Conservation (phyloP, 2,113 vertebrate genomes). For the Cygnus atratus region DNA sequence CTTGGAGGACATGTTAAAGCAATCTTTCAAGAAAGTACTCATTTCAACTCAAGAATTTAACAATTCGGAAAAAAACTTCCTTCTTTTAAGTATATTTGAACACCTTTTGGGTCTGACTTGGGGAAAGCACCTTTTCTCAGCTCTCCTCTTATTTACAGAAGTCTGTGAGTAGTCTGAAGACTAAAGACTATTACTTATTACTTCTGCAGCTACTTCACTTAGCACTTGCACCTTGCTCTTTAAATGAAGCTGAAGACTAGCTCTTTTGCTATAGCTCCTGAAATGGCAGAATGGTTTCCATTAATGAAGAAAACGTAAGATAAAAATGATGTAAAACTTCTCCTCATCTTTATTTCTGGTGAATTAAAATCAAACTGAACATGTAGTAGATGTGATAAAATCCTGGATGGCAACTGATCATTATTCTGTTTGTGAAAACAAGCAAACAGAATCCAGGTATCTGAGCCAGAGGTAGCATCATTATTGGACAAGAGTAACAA, state of each 20-base stretch:
- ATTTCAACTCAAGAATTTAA: neutral
- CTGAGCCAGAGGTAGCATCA: neutral
- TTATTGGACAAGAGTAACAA: neutral
- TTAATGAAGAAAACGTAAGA: neutral
- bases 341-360: neutral
- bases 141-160: neutral
- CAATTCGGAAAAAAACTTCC: neutral
- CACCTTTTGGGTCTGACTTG: neutral
- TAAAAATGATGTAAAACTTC: neutral
- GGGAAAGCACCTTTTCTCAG: neutral
- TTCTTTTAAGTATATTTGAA: neutral
- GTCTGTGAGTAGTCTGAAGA: neutral
- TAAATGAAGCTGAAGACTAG: neutral
- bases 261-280: neutral
- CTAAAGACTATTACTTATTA: neutral
- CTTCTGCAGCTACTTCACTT: neutral
- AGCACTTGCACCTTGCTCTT: neutral
- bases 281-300: neutral
- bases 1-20: neutral
- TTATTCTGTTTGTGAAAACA: neutral
- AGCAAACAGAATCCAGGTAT: neutral
- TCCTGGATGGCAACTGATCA: neutral
- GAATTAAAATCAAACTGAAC: neutral
- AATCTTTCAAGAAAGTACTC: neutral
- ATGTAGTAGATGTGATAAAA: neutral